Conservation (phyloP, 1,140 invertebrate genomes). For the Chrysomallon squamiferum region DNA sequence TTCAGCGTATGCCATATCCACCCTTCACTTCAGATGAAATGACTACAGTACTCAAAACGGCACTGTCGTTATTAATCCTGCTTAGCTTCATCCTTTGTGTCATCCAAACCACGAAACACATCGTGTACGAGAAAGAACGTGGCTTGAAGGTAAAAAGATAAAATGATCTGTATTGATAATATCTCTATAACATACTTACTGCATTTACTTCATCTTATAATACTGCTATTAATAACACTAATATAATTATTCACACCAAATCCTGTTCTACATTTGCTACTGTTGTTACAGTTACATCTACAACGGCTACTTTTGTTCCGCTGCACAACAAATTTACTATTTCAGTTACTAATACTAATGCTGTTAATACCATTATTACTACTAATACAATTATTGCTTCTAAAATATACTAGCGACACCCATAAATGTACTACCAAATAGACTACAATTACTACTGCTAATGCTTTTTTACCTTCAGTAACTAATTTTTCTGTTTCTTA, state of each 20-base stretch:
- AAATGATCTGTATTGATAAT: no score
- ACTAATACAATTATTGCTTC: no score
- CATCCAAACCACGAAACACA: slow-evolving; percentile 49
- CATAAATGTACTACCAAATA: no score
- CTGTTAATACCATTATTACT: no score
- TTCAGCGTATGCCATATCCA: slow-evolving; percentile 67
- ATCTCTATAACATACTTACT: no score
- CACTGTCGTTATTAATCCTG: slow-evolving; percentile 66
- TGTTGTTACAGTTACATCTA: background rate
- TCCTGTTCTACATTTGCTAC: background rate
- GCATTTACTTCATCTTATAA: background rate
- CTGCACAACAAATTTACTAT: background rate
- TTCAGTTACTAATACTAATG: no score
- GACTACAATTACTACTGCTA: no score
- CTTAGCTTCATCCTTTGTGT: slow-evolving; percentile 72
- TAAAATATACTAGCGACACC: no score
- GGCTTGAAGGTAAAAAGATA: slow-evolving; percentile 59
- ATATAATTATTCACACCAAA: background rate
- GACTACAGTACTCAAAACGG: slow-evolving; percentile 26
- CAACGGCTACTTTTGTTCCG: background rate
- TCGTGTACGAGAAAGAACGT: slow-evolving; percentile 58
- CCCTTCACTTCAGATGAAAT: slow-evolving; percentile 47
- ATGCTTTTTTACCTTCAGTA: no score
- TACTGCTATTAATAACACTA: background rate
- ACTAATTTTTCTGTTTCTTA: no score